phyloP scores from a whole-genome alignment of 2,113 vertebrate genomes.

The Columbina picui region DNA sequence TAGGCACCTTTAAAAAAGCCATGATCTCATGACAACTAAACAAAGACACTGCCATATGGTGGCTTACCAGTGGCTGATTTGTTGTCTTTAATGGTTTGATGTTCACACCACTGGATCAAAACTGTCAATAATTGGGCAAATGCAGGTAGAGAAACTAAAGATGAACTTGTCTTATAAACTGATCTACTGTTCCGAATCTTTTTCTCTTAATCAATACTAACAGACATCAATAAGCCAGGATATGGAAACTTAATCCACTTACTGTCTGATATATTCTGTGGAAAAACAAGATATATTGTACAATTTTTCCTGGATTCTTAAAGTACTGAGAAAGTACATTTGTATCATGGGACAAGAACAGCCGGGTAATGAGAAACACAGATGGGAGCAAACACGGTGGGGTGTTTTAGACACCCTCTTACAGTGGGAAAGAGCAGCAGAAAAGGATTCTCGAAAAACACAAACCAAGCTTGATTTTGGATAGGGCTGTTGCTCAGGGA shows the following conservation, averaged over 20 bases:
- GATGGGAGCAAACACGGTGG: not conserved
- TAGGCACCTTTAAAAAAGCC: not conserved
- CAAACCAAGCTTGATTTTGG: not conserved
- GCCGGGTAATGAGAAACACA: not conserved
- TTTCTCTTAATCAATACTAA: not conserved
- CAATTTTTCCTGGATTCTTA: not conserved
- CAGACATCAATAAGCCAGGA: not conserved
- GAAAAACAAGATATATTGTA: not conserved
- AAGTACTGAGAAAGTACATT: not conserved
- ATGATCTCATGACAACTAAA: not conserved
- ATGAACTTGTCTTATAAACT: not conserved
- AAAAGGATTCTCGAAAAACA: not conserved
- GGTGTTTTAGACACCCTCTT: not conserved
- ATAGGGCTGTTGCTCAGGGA: not conserved
- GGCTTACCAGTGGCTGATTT: not conserved
- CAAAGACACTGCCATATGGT: not conserved
- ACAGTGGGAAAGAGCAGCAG: not conserved
- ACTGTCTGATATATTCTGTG: not conserved
- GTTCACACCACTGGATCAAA: not conserved
- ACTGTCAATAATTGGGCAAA: not conserved
- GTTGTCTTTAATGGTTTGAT: not conserved
- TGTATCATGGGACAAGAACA: not conserved
- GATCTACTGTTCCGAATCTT: not conserved
- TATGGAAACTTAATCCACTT: conserved; percentile 12
- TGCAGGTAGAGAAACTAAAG: not conserved